Evolutionary conservation across 2,113 vertebrate species (phyloP).

Genomic region (Piaya cayana): DNA sequence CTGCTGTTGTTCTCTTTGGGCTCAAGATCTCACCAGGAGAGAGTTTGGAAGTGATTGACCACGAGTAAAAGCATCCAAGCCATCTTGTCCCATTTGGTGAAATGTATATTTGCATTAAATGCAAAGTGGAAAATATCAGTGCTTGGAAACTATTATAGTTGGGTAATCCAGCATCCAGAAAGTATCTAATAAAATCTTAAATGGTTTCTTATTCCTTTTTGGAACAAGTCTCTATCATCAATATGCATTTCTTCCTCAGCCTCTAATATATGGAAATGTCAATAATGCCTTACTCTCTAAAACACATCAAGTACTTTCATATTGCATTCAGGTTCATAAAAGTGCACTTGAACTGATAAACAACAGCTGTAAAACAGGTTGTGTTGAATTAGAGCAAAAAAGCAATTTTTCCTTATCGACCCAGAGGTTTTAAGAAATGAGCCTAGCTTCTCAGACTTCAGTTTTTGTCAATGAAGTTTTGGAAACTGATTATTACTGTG

Average conservation of each 20-base stretch:
- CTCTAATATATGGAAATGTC: slow-evolving; percentile 18
- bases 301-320: not conserved
- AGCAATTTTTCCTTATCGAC: not conserved
- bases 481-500: not conserved
- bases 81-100: not conserved
- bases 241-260: not conserved
- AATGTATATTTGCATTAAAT: not conserved
- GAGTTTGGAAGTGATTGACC: not conserved
- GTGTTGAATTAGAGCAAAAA: not conserved
- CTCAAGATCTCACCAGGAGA: not conserved
- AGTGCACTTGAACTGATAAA: slow-evolving; percentile 17
- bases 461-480: not conserved
- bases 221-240: not conserved
- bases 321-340: not conserved
- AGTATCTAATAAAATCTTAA: not conserved
- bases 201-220: not conserved
- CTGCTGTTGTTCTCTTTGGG: not conserved
- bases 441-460: not conserved
- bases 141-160: not conserved
- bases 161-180: not conserved
- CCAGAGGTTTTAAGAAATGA: not conserved
- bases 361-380: not conserved
- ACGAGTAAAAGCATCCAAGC: not conserved
- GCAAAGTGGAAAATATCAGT: not conserved
- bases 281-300: not conserved